Conservation (phyloP, 1,140 invertebrate genomes). For the Zaprionus kolodkinae region DNA sequence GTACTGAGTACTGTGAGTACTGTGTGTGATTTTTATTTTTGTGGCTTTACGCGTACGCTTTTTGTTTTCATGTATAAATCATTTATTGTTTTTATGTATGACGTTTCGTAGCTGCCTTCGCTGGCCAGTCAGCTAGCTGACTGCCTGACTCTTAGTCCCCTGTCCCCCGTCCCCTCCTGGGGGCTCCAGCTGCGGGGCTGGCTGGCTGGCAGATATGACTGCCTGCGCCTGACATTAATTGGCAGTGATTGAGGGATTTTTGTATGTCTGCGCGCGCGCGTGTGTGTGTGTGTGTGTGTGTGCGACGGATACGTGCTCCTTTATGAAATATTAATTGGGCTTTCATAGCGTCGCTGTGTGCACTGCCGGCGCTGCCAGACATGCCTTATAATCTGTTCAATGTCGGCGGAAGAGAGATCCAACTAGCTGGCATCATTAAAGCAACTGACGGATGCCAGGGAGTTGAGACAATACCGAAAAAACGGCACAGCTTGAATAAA, state of each 20-base stretch:
- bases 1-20: neutral
- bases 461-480: neutral
- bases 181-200: conserved; percentile 14
- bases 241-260: conserved; percentile 83
- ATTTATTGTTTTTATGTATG: conserved; percentile 81
- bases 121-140: conserved; percentile 28
- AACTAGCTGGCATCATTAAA: conserved; percentile 54
- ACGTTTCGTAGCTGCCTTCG: conserved; percentile 64
- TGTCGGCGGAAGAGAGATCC: conserved; percentile 52
- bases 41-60: conserved; percentile 77
- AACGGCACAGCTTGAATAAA: neutral
- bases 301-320: conserved; percentile 70
- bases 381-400: conserved; percentile 72
- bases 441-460: neutral
- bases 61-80: conserved; percentile 82
- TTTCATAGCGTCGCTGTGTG: conserved; percentile 56
- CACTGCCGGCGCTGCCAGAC: conserved; percentile 55
- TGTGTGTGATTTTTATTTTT: conserved; percentile 79
- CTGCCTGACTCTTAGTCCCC: conserved; percentile 43
- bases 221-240: conserved; percentile 82
- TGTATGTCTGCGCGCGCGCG: conserved; percentile 47
- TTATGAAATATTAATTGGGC: conserved; percentile 83
- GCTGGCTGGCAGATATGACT: conserved; percentile 77
- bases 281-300: conserved; percentile 24
- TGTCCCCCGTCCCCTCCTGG: neutral